These are phyloP conservation scores for Drosophila pallidifrons DNA, from an alignment of 1,140 invertebrate species.

Conservation along the genomic window DNA sequence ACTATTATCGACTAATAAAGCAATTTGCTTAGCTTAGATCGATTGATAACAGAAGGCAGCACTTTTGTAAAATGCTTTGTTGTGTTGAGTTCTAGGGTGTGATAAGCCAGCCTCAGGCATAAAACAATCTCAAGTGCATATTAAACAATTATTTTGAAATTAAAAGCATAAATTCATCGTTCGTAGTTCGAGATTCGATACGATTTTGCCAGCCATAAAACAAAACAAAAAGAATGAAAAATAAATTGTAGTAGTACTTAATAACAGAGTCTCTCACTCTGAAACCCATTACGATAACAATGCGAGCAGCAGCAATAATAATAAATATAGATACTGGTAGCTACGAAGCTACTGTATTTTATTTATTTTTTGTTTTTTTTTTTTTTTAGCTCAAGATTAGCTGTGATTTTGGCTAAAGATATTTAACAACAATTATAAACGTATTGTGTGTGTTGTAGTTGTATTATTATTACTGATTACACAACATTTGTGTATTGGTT, in stretches of 20 bases:
- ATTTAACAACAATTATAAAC: slow-evolving; percentile 27
- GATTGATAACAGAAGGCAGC: slow-evolving; percentile 34
- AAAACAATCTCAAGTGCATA: slow-evolving; percentile 32
- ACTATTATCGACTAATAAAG: slow-evolving; percentile 13
- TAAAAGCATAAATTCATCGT: slow-evolving; percentile 29
- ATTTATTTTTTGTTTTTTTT: not conserved
- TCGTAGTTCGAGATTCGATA: slow-evolving; percentile 39
- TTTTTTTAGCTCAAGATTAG: slow-evolving; percentile 38
- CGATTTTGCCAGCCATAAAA: slow-evolving; percentile 43
- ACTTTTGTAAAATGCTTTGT: slow-evolving; percentile 5
- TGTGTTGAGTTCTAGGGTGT: no score
- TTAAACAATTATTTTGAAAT: slow-evolving; percentile 71
- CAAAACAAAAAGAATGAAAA: not conserved
- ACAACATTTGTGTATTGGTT: not conserved
- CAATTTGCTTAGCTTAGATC: slow-evolving; percentile 37
- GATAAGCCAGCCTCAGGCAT: slow-evolving; percentile 22
- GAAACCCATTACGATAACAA: slow-evolving; percentile 17
- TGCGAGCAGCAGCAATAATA: not conserved
- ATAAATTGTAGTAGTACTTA: not conserved
- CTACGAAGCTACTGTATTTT: slow-evolving; percentile 16
- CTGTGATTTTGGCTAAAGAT: slow-evolving; percentile 50
- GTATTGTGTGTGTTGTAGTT: not conserved
- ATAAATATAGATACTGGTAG: not conserved
- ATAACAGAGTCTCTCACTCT: slow-evolving; percentile 22
- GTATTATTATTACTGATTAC: slow-evolving; percentile 25